phyloP scores from a whole-genome alignment of 1,140 invertebrate genomes.

The Gryon sp. region DNA sequence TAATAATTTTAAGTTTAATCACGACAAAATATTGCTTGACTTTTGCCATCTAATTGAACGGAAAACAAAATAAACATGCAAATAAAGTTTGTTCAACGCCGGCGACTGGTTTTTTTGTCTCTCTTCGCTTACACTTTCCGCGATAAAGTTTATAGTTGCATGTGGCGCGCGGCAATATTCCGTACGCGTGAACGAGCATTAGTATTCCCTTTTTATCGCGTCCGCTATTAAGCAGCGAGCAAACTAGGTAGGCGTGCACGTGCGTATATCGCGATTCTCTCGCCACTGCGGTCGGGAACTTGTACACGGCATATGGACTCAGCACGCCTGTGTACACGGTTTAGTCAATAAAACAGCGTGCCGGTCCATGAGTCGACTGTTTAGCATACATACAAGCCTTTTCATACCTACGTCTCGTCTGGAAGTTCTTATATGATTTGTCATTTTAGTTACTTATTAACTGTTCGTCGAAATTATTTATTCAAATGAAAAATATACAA shows the following conservation, averaged over 20 bases:
- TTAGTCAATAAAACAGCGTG: slow-evolving; percentile 57
- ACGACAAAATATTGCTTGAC: neutral
- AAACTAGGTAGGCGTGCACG: slow-evolving; percentile 64
- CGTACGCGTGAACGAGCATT: slow-evolving; percentile 48
- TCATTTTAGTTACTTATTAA: too few relatives aligned
- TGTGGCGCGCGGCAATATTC: slow-evolving; percentile 39
- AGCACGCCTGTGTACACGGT: slow-evolving; percentile 9
- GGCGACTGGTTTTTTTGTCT: slow-evolving; percentile 7
- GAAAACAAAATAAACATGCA: slow-evolving; percentile 15
- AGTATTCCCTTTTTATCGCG: slow-evolving; percentile 56
- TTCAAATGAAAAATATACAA: too few relatives aligned
- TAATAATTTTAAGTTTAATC: slow-evolving; percentile 17
- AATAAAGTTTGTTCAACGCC: slow-evolving; percentile 32
- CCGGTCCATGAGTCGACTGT: slow-evolving; percentile 38
- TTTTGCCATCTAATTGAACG: slow-evolving; percentile 12
- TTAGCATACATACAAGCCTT: slow-evolving; percentile 52
- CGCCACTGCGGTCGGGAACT: slow-evolving; percentile 28
- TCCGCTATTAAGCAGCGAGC: slow-evolving; percentile 55
- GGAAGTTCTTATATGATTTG: too few relatives aligned
- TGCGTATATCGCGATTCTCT: slow-evolving; percentile 55
- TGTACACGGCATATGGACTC: slow-evolving; percentile 34
- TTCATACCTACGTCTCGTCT: slow-evolving; percentile 39
- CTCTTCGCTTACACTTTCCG: slow-evolving; percentile 32
- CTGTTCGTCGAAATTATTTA: too few relatives aligned
- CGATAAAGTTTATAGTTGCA: slow-evolving; percentile 51